These are phyloP conservation scores for Caenorhabditis sulstoni DNA, from an alignment of 2,888 invertebrate genomes.

Conservation along the genomic window DNA sequence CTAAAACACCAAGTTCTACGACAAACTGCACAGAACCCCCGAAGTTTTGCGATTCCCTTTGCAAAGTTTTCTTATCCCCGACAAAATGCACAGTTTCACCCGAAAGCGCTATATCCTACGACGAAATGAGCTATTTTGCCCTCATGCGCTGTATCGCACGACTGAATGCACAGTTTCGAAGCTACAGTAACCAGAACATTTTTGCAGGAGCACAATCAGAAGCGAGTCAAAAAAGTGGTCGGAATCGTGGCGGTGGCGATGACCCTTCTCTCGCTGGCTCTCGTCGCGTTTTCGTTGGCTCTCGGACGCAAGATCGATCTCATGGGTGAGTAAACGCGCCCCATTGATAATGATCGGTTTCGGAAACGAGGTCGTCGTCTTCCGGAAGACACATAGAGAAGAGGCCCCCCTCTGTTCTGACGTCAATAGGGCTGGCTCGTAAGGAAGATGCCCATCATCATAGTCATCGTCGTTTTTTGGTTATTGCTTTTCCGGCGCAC, in stretches of 20 bases:
- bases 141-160: neutral
- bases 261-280: conserved; percentile 72
- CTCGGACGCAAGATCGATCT: conserved; percentile 79
- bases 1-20: too few relatives aligned
- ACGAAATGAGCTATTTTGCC: too few relatives aligned
- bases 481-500: neutral
- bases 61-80: too few relatives aligned
- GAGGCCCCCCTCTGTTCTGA: too few relatives aligned
- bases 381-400: too few relatives aligned
- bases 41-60: too few relatives aligned
- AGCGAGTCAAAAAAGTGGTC: conserved; percentile 77
- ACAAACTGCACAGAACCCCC: too few relatives aligned
- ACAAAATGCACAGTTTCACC: too few relatives aligned
- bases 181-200: neutral
- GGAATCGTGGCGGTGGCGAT: conserved; percentile 75
- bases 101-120: neutral
- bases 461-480: neutral
- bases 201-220: conserved; percentile 71
- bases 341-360: too few relatives aligned
- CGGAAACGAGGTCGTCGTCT: too few relatives aligned
- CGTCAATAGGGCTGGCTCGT: too few relatives aligned
- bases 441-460: neutral
- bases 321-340: conserved; percentile 69
- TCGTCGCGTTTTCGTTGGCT: conserved; percentile 77
- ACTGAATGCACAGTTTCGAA: neutral